Percentiles rank a stretch among this genome's conserved stretches.
phyloP scores from a whole-genome alignment of 2,797 vertebrate species.

The Lacerta viridis region DNA sequence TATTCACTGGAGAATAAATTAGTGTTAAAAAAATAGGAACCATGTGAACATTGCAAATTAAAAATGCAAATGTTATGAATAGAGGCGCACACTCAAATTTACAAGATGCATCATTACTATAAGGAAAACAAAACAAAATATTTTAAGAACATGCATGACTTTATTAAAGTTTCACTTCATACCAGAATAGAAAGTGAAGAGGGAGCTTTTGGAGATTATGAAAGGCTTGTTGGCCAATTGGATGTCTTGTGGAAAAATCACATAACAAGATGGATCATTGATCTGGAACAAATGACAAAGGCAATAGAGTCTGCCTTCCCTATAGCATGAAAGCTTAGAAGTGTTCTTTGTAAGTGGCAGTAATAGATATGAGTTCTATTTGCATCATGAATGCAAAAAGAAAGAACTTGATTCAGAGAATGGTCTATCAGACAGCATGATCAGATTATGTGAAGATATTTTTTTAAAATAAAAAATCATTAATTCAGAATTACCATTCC shows the following conservation, averaged over 20 bases:
- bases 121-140: not conserved
- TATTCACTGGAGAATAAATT: slow-evolving; percentile 12
- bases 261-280: not conserved
- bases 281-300: not conserved
- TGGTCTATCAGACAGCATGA: not conserved
- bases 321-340: not conserved
- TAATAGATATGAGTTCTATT: not conserved
- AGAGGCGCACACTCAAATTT: not conserved
- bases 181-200: not conserved
- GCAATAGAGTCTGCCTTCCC: not conserved
- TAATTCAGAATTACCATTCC: not conserved
- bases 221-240: not conserved
- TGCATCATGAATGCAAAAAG: not conserved
- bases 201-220: slow-evolving; percentile 2
- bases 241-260: slow-evolving; percentile 14
- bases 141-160: not conserved
- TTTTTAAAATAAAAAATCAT: not conserved
- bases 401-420: not conserved
- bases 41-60: not conserved
- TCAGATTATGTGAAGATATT: slow-evolving; percentile 1
- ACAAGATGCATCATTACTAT: not conserved
- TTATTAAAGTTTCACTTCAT: not conserved
- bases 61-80: not conserved
- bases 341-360: not conserved
- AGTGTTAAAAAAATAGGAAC: not conserved